Conservation (phyloP, 1,140 invertebrate species). For the Tetramorium simillimum region DNA sequence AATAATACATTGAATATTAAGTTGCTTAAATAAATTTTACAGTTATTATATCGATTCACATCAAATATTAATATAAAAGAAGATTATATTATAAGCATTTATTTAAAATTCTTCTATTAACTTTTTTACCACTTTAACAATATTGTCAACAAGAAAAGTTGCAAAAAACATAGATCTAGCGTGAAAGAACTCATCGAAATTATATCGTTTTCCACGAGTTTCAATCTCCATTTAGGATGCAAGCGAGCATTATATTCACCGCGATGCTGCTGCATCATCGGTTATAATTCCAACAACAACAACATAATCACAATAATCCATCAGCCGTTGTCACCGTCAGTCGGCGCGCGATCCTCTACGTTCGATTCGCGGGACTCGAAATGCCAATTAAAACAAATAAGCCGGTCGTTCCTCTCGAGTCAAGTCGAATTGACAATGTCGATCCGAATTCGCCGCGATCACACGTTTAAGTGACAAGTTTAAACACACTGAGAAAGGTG, state of each 20-base stretch:
- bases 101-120: neutral
- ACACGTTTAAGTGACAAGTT: constrained; percentile 15
- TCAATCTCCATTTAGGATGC: neutral
- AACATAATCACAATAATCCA: constrained; percentile 57
- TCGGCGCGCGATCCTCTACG: neutral
- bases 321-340: constrained; percentile 42
- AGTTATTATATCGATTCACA: neutral
- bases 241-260: constrained; percentile 1
- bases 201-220: constrained; percentile 27
- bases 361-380: constrained; percentile 20
- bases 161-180: neutral
- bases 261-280: constrained; percentile 52
- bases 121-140: neutral
- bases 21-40: neutral
- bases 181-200: neutral
- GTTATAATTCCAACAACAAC: constrained; percentile 55
- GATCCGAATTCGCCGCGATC: constrained; percentile 27
- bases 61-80: neutral
- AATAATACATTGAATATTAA: neutral
- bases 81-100: neutral
- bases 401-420: constrained; percentile 11
- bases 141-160: neutral
- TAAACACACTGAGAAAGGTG: neutral
- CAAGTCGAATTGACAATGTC: neutral
- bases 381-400: constrained; percentile 62